Base-by-base conservation (phyloP, 2,113 vertebrate species). In the Gnathonemus longibarbis region DNA sequence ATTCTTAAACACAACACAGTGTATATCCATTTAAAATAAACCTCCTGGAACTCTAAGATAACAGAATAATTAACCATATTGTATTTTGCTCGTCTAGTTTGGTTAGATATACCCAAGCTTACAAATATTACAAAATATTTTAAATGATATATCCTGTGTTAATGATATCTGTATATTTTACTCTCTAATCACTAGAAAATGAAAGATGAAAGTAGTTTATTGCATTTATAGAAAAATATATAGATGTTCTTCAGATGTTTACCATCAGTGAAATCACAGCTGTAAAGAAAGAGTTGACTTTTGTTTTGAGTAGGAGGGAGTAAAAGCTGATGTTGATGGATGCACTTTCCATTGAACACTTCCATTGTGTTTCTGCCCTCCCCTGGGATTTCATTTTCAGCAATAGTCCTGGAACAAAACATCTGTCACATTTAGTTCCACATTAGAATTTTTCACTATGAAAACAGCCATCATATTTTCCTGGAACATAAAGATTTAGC, bases 381-480 rank as follows among this genome's bases (percentile, higher is more conserved):
- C 19, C 0, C 74, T n/a, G 4, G 6, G 13, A 8, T 84, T 45
- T 58, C 17, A 84, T 52, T 84, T 35, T 42, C 48, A 39, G 70
- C 19, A 21, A 24, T 46, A 48, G 31, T 45, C 9, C 77, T 89
- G 31, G 50, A 89, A 42, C 19, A 56, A 48, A 42, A 35, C 7
- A 48, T 84, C 39, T 53, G 4, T 89, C 80, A 39, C 31, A 49
- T 45, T 56, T 56, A 56, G 31, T 84, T 50, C 58, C 24, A 45
- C 56, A 21, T 66, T 53, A 45, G 48, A 31, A 17, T 50, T 84
- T 90, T 53, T 89, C 46, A 88, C 91, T 85, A 91, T 89, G 91
- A 91, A 94, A 94, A 92, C 91, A 93, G 90, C 91, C 89, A 91
- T 90, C 94, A 93, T 92, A 92, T 39, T 92, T 90, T 91, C 91